phyloP scores from a whole-genome alignment of 2,888 invertebrate species.

The Amphipyra berbera region DNA sequence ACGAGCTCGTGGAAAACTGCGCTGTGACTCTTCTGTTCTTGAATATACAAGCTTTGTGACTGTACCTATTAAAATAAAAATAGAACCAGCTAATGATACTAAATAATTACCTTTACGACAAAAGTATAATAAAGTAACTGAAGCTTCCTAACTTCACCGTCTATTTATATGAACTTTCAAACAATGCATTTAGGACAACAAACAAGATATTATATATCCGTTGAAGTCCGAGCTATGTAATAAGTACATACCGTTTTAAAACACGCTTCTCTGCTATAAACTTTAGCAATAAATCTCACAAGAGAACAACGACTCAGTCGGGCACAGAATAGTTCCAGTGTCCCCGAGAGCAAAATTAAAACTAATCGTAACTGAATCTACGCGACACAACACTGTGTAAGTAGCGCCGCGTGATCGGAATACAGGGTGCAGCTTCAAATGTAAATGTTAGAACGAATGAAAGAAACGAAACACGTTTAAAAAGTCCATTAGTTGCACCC shows the following conservation, averaged over 20 bases:
- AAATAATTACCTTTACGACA: constrained; percentile 28
- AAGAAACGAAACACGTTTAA: constrained; percentile 67
- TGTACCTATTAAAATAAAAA: constrained; percentile 61
- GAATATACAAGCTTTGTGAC: constrained; percentile 69
- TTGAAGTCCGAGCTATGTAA: constrained; percentile 33
- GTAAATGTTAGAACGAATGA: constrained; percentile 54
- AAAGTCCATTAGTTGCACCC: constrained; percentile 73
- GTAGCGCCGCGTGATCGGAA: constrained; percentile 69
- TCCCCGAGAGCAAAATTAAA: constrained; percentile 72
- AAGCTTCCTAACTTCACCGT: background rate
- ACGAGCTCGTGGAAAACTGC: constrained; percentile 74
- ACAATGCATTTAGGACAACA: constrained; percentile 1
- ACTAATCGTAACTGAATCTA: constrained; percentile 70
- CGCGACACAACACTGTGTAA: constrained; percentile 60
- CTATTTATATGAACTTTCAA: background rate
- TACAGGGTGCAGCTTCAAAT: constrained; percentile 55
- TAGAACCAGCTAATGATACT: constrained; percentile 22
- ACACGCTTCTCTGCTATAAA: constrained; percentile 54
- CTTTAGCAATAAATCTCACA: constrained; percentile 67
- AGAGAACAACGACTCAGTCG: constrained; percentile 52
- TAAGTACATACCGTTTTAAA: constrained; percentile 50
- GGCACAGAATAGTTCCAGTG: constrained; percentile 64
- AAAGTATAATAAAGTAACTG: background rate
- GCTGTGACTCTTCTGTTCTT: constrained; percentile 66
- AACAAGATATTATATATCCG: constrained; percentile 11